Conservation (phyloP, 2,888 invertebrate genomes). For the Dynastes hyllus region DNA sequence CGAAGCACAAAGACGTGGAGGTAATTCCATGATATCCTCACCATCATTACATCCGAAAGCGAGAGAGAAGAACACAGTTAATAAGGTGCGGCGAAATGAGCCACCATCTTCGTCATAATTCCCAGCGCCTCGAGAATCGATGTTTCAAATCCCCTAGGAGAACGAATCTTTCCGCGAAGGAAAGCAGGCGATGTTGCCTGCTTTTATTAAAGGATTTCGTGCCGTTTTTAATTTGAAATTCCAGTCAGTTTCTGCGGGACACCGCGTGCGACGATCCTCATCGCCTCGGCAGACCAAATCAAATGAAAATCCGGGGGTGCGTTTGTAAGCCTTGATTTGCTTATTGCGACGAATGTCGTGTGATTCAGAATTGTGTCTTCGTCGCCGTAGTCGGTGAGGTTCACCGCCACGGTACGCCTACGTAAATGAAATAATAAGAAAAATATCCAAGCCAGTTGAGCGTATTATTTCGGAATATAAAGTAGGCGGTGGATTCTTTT, state of each 20-base stretch:
- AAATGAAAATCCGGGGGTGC: conserved; percentile 13
- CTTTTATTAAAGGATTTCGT: conserved; percentile 44
- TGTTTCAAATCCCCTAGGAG: conserved; percentile 1
- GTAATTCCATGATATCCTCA: not conserved
- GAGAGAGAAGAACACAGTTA: conserved; percentile 21
- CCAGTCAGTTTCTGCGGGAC: conserved; percentile 29
- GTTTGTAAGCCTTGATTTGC: conserved; percentile 30
- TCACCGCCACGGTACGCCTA: not conserved
- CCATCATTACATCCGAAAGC: not conserved
- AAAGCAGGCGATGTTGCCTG: not conserved
- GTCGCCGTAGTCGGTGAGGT: not conserved
- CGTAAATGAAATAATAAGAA: conserved; percentile 15
- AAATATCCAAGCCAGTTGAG: not conserved
- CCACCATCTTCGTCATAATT: conserved; percentile 11
- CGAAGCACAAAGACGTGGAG: too few species aligned
- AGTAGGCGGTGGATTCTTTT: not conserved
- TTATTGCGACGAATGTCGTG: conserved; percentile 29
- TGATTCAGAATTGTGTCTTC: conserved; percentile 29
- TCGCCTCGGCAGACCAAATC: conserved; percentile 8
- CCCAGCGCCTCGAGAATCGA: not conserved
- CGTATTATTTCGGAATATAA: conserved; percentile 4
- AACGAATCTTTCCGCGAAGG: not conserved
- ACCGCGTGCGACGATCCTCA: conserved; percentile 5
- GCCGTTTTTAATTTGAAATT: conserved; percentile 45
- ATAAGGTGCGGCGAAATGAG: conserved; percentile 17